Evolutionary conservation across 2,113 vertebrate species (phyloP).

Genomic region (Ranitomeya imitator): DNA sequence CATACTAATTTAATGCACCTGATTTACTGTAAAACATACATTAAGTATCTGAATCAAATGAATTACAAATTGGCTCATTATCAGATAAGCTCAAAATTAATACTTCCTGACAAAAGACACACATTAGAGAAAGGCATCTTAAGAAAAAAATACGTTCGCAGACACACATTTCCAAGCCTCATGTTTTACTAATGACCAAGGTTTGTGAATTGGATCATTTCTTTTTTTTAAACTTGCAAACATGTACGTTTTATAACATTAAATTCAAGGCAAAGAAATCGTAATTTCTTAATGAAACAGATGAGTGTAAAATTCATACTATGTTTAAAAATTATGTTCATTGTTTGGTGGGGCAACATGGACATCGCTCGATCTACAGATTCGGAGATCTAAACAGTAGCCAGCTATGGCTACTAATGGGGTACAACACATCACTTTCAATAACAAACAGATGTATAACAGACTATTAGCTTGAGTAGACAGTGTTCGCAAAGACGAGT

Average conservation of each 20-base stretch:
- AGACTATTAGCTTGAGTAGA: not conserved
- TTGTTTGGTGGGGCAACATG: not conserved
- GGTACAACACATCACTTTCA: too few relatives aligned
- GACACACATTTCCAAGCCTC: not conserved
- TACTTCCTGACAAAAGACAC: constrained; percentile 22
- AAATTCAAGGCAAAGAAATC: not conserved
- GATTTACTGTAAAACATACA: constrained; percentile 12
- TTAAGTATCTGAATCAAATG: constrained; percentile 14
- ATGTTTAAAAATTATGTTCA: not conserved
- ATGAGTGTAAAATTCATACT: not conserved
- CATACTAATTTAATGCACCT: constrained; percentile 21
- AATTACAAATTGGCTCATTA: constrained; percentile 31
- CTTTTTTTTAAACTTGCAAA: not conserved
- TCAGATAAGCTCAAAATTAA: constrained; percentile 11
- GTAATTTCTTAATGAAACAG: not conserved
- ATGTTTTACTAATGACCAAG: not conserved
- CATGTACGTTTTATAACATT: not conserved
- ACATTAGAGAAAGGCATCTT: constrained; percentile 25
- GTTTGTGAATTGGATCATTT: not conserved
- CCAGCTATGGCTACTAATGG: not conserved
- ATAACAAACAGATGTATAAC: not conserved
- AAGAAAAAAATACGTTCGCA: not conserved
- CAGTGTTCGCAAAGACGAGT: not conserved
- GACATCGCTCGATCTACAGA: not conserved
- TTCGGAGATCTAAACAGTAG: not conserved